phyloP scores from a whole-genome alignment of 2,113 vertebrate species.

The Poeciliopsis occidentalis region DNA sequence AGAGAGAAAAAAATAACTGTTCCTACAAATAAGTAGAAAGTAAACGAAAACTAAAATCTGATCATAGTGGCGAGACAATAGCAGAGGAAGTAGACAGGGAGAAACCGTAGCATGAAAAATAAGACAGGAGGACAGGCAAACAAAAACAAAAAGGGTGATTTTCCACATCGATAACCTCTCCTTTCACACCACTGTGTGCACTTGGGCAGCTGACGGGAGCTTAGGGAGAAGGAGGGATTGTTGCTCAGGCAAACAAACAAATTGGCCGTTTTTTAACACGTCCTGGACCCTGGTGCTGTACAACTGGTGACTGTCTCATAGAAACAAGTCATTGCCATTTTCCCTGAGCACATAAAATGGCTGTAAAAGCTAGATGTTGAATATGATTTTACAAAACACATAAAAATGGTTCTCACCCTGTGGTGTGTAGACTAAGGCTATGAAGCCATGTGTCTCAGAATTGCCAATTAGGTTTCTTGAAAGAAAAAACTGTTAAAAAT shows the following conservation, averaged over 20 bases:
- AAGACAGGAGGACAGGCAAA: slow-evolving; percentile 47
- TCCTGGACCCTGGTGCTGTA: slow-evolving; percentile 42
- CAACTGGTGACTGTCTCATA: slow-evolving; percentile 18
- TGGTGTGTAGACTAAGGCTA: background rate
- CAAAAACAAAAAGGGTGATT: slow-evolving; percentile 65
- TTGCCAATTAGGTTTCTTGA: background rate
- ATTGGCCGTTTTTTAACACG: slow-evolving; percentile 58
- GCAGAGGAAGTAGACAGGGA: slow-evolving; percentile 14
- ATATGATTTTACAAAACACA: background rate
- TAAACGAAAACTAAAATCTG: background rate
- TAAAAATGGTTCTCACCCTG: background rate
- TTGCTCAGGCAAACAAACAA: slow-evolving; percentile 68
- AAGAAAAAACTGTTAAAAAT: background rate
- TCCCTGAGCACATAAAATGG: slow-evolving; percentile 6
- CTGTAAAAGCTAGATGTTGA: slow-evolving; percentile 23
- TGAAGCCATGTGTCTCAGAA: background rate
- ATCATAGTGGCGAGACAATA: slow-evolving; percentile 16
- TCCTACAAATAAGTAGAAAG: background rate
- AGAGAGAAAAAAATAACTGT: background rate
- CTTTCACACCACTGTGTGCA: slow-evolving; percentile 56
- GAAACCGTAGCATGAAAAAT: slow-evolving; percentile 13
- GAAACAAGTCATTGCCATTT: slow-evolving; percentile 27
- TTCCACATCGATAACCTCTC: slow-evolving; percentile 62
- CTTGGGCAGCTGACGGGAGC: slow-evolving; percentile 46
- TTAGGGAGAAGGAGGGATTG: slow-evolving; percentile 8